These are phyloP conservation scores for Trididemnum clinides DNA, from an alignment of 23 tunicate species.

Conservation along the genomic window DNA sequence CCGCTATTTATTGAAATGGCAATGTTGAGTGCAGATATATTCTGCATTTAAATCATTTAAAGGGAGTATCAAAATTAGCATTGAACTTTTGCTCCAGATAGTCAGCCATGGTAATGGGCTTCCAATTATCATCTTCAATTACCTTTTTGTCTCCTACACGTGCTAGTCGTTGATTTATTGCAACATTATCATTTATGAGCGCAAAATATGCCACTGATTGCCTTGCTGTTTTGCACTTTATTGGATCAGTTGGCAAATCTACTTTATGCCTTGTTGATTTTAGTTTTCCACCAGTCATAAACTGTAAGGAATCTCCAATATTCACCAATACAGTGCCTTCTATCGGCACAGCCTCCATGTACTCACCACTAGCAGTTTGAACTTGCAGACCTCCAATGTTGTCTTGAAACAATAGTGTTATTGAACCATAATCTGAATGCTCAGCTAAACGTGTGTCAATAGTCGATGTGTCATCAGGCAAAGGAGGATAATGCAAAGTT, in stretches of 20 bases:
- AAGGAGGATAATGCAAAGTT: conserved; percentile 52
- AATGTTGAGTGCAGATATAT: too few species aligned
- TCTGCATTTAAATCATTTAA: too few species aligned
- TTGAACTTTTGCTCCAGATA: too few species aligned
- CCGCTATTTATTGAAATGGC: too few species aligned
- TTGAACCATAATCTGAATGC: conserved; percentile 70
- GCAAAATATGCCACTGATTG: conserved; percentile 45
- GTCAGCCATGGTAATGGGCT: too few species aligned
- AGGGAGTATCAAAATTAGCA: too few species aligned
- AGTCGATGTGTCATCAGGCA: conserved; percentile 11
- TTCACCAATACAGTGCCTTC: conserved; percentile 50
- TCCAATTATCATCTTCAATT: too few species aligned
- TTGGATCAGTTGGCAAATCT: neutral
- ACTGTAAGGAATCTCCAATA: conserved; percentile 43
- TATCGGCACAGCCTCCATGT: conserved; percentile 42
- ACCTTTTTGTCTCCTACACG: neutral
- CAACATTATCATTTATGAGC: conserved; percentile 27
- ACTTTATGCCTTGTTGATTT: conserved; percentile 40
- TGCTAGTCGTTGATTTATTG: conserved; percentile 1
- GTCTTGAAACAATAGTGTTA: conserved; percentile 59
- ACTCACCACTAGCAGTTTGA: conserved; percentile 22
- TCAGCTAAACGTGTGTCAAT: conserved; percentile 45
- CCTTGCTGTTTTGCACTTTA: neutral
- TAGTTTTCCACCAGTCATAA: conserved; percentile 39
- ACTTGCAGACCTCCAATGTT: conserved; percentile 56